These are phyloP conservation scores for Verasper variegatus DNA, from an alignment of 2,113 vertebrate species.

Conservation along the genomic window DNA sequence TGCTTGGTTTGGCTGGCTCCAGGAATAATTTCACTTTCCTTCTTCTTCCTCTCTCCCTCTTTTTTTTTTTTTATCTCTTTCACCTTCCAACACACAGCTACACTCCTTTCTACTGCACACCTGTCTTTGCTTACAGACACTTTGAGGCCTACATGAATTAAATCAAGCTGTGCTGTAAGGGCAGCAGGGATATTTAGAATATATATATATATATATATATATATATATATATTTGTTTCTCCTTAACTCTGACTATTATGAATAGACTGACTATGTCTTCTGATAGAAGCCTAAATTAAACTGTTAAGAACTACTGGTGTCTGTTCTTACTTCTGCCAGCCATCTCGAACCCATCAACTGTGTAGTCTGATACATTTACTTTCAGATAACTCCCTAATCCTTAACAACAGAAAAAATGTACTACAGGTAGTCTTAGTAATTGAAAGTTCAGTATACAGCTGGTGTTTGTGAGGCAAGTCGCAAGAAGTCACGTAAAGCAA, in stretches of 20 bases:
- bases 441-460: too few relatives aligned
- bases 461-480: neutral
- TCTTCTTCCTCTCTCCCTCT: neutral
- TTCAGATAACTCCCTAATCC: neutral
- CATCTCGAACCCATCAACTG: too few relatives aligned
- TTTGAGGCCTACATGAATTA: neutral
- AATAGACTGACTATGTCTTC: neutral
- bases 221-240: too few relatives aligned
- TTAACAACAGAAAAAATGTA: too few relatives aligned
- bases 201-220: too few relatives aligned
- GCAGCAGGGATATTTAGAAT: neutral
- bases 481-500: too few relatives aligned
- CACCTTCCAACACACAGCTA: neutral
- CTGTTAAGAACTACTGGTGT: too few relatives aligned
- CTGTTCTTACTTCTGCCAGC: neutral
- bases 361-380: neutral
- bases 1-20: slow-evolving; percentile 23
- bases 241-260: neutral
- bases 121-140: neutral
- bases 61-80: neutral
- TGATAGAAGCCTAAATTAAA: neutral
- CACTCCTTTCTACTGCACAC: neutral
- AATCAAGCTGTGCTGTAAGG: neutral
- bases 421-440: too few relatives aligned
- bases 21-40: slow-evolving; percentile 10